These are phyloP conservation scores for Gonioctena quinquepunctata DNA, from an alignment of 1,140 invertebrate genomes.

Conservation along the genomic window DNA sequence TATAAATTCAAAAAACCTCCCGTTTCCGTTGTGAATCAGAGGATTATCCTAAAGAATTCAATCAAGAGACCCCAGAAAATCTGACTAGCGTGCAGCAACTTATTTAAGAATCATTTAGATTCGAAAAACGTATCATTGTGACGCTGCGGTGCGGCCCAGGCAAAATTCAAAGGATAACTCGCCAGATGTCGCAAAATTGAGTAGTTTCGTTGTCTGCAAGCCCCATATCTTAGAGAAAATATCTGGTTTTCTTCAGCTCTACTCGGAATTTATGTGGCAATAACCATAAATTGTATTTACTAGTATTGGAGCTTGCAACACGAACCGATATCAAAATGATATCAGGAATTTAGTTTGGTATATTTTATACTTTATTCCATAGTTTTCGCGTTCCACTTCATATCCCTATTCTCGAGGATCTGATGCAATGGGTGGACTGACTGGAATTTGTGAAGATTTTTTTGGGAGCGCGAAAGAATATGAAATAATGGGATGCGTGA, in stretches of 20 bases:
- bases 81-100: too few species aligned
- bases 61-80: too few species aligned
- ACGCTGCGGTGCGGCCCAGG: background rate
- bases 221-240: background rate
- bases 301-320: conserved; percentile 8
- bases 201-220: conserved; percentile 1
- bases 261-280: conserved; percentile 11
- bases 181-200: conserved; percentile 1
- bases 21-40: too few species aligned
- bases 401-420: background rate
- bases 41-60: too few species aligned
- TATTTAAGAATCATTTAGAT: background rate
- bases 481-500: too few species aligned
- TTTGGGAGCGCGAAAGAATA: background rate
- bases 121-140: background rate
- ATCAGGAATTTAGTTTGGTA: conserved; percentile 14
- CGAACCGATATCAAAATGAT: conserved; percentile 16
- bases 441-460: background rate
- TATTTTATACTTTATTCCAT: conserved; percentile 7
- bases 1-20: too few species aligned
- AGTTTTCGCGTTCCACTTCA: background rate
- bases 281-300: conserved; percentile 18
- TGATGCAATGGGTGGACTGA: background rate
- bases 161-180: background rate
- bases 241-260: background rate